Base-by-base conservation (phyloP, 2,888 invertebrate species). In the Marronus borbonicus region DNA sequence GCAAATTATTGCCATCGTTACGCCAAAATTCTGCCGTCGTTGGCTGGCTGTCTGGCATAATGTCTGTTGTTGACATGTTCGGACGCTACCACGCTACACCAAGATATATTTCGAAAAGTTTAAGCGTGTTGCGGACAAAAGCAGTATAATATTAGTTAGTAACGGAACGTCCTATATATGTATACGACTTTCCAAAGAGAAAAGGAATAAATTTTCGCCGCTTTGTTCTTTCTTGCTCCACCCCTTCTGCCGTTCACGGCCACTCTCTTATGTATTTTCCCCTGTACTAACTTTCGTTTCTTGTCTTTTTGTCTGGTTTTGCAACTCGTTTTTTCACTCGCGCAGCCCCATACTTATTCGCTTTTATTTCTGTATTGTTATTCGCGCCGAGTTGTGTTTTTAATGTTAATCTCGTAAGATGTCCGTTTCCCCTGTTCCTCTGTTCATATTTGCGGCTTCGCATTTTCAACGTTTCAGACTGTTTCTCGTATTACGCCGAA, bases 391-490 rank as follows among this genome's bases (percentile, higher is more conserved):
- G 55, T 24, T 58, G 55, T 58, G 24, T 58, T 58, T 58, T 58
- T 58, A 58, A 58, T 58, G 55, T 20, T 58, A 58, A 58, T 58
- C 55, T 58, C 20, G 55, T 20, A 20, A 58, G 55, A 58, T 58
- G 55, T 58, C 55, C 55, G 55, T 17, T 20, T 20, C 20, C 20
- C 20, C 7, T 58, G n/a, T 52, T 52, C 17, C 17, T 52, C 52
- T 17, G 5, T 58, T 58, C 55, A 58, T 58, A 17, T 58, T 20
- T 58, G 55, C 20, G 55, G 55, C 55, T 17, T 58, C 20, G 8
- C 17, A 20, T 20, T 17, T 17, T 20, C 20, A 17, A 17, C 20
- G 20, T 58, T 58, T 58, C 20, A 8, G 20, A 5, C 55, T 20
- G 55, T 58, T 58, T 58, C 20, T 24, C 20, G n/a, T 20, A 58